phyloP scores from a whole-genome alignment of 1,140 invertebrate genomes.

The Drosophila tristis region DNA sequence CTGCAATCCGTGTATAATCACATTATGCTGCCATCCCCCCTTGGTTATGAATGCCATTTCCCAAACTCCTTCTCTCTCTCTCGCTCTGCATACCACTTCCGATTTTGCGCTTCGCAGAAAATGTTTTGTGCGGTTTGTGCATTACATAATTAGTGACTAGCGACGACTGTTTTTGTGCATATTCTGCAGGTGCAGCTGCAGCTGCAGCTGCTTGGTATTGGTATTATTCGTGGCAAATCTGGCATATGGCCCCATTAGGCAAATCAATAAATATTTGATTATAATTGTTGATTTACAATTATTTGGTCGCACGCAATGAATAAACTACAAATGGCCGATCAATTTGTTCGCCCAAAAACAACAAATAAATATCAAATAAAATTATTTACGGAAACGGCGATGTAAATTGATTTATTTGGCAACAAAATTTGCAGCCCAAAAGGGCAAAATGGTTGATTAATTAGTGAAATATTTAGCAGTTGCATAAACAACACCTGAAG shows the following conservation, averaged over 20 bases:
- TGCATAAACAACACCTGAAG: neutral
- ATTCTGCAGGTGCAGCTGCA: neutral
- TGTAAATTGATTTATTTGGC: slow-evolving; percentile 7
- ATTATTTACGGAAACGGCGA: slow-evolving; percentile 12
- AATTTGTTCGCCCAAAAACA: slow-evolving; percentile 25
- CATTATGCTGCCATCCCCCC: slow-evolving; percentile 30
- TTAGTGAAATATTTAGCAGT: neutral
- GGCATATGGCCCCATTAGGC: slow-evolving; percentile 57
- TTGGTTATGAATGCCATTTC: slow-evolving; percentile 24
- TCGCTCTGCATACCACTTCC: neutral
- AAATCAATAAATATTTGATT: slow-evolving; percentile 80
- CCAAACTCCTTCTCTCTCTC: neutral
- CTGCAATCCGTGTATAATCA: slow-evolving; percentile 30
- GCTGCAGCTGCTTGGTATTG: slow-evolving; percentile 9
- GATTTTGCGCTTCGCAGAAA: slow-evolving; percentile 14
- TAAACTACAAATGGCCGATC: slow-evolving; percentile 53
- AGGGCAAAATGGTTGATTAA: neutral
- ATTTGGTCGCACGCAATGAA: slow-evolving; percentile 55
- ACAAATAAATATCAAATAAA: slow-evolving; percentile 18
- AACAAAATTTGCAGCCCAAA: neutral
- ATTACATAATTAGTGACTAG: slow-evolving; percentile 62
- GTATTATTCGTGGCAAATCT: slow-evolving; percentile 11
- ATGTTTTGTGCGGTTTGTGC: slow-evolving; percentile 34
- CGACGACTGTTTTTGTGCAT: neutral
- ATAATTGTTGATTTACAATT: slow-evolving; percentile 78